These are phyloP conservation scores for Protaetia brevitarsis DNA, from an alignment of 1,140 invertebrate species.

Conservation along the genomic window DNA sequence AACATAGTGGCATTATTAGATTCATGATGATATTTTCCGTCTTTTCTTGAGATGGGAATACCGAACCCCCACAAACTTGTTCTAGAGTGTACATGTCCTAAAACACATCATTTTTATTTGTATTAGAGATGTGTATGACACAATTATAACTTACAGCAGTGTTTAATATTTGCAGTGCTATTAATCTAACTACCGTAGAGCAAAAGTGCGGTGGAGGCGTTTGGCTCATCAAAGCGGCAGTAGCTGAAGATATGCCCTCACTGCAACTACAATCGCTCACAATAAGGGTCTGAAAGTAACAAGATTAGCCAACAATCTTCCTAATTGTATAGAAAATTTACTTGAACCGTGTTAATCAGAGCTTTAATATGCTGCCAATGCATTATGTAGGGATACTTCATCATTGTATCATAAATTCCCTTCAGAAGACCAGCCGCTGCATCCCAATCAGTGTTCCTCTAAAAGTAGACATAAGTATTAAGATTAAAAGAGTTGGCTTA, in stretches of 20 bases:
- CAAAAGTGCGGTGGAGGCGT: constrained; percentile 91
- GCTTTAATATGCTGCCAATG: constrained; percentile 96
- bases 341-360: constrained; percentile 77
- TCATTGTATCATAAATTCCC: constrained; percentile 92
- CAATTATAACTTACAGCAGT: too few relatives aligned
- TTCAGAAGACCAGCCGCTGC: constrained; percentile 90
- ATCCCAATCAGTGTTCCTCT: constrained; percentile 94
- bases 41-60: constrained; percentile 86
- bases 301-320: not conserved
- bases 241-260: constrained; percentile 72
- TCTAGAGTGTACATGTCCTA: constrained; percentile 90
- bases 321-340: constrained; percentile 37
- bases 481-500: constrained; percentile 10
- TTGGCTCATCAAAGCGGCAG: constrained; percentile 77
- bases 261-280: constrained; percentile 66
- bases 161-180: constrained; percentile 92
- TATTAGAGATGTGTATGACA: constrained; percentile 27
- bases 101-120: constrained; percentile 44
- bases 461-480: constrained; percentile 27
- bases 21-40: constrained; percentile 95
- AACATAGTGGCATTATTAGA: constrained; percentile 91
- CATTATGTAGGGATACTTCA: constrained; percentile 90
- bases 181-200: constrained; percentile 90
- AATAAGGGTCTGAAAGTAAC: constrained; percentile 65
- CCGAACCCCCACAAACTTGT: constrained; percentile 86